Percentiles rank a stretch among this genome's conserved stretches.
Evolutionary conservation across 1,140 invertebrate species (phyloP).

Genomic region (Drosophila ananassae): DNA sequence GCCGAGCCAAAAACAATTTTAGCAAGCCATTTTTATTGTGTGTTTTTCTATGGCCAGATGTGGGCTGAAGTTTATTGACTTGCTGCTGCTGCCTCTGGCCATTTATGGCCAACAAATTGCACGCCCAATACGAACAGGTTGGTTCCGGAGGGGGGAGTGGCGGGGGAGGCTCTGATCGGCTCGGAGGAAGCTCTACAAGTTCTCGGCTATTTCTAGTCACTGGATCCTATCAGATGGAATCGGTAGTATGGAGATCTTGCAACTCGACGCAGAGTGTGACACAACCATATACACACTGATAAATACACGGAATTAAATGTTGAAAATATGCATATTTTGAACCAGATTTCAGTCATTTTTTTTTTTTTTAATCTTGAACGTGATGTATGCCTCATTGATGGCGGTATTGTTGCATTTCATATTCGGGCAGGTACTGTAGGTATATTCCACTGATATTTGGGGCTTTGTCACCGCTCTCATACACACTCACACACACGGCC

Average conservation of each 20-base stretch:
- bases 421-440: conserved; percentile 12
- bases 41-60: conserved; percentile 28
- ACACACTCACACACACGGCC: conserved; percentile 26
- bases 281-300: background rate
- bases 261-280: background rate
- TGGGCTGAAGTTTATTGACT: conserved; percentile 75
- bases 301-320: background rate
- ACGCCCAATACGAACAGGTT: conserved; percentile 34
- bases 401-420: conserved; percentile 50
- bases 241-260: background rate
- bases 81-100: conserved; percentile 32
- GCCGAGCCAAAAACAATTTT: conserved; percentile 20
- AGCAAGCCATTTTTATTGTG: background rate
- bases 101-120: conserved; percentile 70
- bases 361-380: background rate
- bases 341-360: background rate
- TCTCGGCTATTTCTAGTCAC: background rate
- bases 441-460: conserved; percentile 30
- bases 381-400: conserved; percentile 22
- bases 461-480: conserved; percentile 48
- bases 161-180: conserved; percentile 5
- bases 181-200: conserved; percentile 4
- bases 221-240: conserved; percentile 16
- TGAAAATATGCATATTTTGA: background rate
- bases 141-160: background rate